phyloP scores from a whole-genome alignment of 2,113 vertebrate species.

The Tenrec ecaudatus region DNA sequence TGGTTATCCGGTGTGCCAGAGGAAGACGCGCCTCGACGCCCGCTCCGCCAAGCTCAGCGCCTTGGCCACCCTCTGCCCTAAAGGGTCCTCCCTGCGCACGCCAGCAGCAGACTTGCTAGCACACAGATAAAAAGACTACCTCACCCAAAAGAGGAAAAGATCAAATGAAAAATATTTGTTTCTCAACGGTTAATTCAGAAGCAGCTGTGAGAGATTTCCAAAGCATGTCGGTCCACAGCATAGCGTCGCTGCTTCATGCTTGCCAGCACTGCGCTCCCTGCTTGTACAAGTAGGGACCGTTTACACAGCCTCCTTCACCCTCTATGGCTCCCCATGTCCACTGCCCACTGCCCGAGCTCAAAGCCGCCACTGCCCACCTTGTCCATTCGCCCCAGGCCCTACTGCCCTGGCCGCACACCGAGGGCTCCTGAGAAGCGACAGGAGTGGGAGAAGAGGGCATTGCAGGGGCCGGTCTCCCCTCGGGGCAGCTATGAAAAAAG shows the following conservation, averaged over 20 bases:
- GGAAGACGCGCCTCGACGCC: too few species aligned
- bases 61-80: too few species aligned
- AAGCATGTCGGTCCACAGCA: neutral
- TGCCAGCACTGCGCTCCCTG: neutral
- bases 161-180: neutral
- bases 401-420: neutral
- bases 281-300: neutral
- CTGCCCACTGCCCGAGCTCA: neutral
- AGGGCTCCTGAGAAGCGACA: neutral
- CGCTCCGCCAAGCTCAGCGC: neutral
- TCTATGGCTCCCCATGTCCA: neutral
- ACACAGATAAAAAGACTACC: slow-evolving; percentile 13
- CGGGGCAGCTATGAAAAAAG: neutral
- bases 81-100: too few species aligned
- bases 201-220: neutral
- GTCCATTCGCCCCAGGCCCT: neutral
- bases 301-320: slow-evolving; percentile 25
- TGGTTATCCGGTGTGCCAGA: neutral
- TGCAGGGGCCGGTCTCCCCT: neutral
- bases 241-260: neutral
- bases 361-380: neutral
- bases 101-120: too few species aligned
- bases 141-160: neutral
- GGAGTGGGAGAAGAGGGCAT: neutral
- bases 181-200: slow-evolving; percentile 24